These are phyloP conservation scores for Tichodroma muraria DNA, from an alignment of 2,113 vertebrate genomes.

Conservation along the genomic window DNA sequence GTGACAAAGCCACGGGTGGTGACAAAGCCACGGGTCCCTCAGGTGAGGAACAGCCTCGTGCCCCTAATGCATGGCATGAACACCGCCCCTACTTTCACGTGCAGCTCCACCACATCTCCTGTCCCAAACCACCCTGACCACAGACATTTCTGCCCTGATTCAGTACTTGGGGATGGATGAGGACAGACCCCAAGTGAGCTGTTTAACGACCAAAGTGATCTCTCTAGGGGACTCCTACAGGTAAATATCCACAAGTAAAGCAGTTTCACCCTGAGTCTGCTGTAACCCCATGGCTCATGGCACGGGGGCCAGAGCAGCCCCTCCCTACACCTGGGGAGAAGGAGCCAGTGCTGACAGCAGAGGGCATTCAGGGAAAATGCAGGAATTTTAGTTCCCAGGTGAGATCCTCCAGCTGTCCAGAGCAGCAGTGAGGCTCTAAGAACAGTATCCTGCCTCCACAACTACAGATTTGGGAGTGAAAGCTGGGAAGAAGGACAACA, in stretches of 20 bases:
- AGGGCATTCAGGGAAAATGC: neutral
- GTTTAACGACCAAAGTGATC: neutral
- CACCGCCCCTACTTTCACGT: fast-evolving
- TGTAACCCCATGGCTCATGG: fast-evolving
- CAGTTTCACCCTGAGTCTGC: neutral
- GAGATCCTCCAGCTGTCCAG: neutral
- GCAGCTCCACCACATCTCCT: neutral
- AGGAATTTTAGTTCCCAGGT: neutral
- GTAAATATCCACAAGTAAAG: fast-evolving
- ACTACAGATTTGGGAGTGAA: neutral
- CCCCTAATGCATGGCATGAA: fast-evolving
- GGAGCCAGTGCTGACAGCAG: neutral
- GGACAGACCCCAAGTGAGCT: neutral
- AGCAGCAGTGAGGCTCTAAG: neutral
- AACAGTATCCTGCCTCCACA: neutral
- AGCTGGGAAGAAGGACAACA: neutral
- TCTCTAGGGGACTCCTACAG: neutral
- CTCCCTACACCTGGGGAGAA: neutral
- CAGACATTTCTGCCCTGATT: neutral
- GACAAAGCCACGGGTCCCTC: neutral
- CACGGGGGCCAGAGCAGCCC: neutral
- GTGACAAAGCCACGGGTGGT: neutral
- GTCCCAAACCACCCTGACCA: neutral
- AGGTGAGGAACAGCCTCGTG: neutral
- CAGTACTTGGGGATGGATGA: neutral